Conservation (phyloP, 2,888 invertebrate genomes). For the Thumatha senex region DNA sequence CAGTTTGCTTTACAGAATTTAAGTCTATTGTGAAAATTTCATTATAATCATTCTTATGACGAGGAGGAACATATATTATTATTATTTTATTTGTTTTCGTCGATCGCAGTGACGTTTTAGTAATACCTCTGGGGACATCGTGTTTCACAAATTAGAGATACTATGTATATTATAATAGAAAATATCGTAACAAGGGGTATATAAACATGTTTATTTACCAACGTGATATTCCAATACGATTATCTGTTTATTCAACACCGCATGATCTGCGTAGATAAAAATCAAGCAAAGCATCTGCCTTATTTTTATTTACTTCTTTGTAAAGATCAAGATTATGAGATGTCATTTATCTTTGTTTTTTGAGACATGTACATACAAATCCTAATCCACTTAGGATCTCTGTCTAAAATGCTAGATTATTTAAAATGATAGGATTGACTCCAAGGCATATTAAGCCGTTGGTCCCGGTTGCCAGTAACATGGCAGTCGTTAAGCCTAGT, state of each 20-base stretch:
- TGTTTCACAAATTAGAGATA: conserved; percentile 1
- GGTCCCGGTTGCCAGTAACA: no score
- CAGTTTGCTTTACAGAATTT: background rate
- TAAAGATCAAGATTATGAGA: no score
- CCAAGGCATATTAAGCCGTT: no score
- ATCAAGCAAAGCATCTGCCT: background rate
- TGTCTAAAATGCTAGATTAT: no score
- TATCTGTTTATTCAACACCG: background rate
- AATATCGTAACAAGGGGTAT: background rate
- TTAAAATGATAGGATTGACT: no score
- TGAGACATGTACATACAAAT: no score
- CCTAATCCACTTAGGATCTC: no score
- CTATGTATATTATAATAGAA: background rate
- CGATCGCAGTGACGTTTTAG: background rate
- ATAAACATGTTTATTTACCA: background rate
- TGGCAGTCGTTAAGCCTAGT: no score
- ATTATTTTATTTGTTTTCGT: conserved; percentile 1
- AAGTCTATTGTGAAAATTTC: background rate
- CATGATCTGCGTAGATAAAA: background rate
- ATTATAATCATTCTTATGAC: background rate
- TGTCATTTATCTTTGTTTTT: no score
- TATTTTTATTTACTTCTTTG: no score
- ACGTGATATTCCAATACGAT: conserved; percentile 1
- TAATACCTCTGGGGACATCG: background rate
- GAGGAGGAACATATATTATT: no score